A percentile compares a stretch with the other conserved stretches of the same genome.
Conservation (phyloP, 2,113 vertebrate species). For the Sapajus apella region DNA sequence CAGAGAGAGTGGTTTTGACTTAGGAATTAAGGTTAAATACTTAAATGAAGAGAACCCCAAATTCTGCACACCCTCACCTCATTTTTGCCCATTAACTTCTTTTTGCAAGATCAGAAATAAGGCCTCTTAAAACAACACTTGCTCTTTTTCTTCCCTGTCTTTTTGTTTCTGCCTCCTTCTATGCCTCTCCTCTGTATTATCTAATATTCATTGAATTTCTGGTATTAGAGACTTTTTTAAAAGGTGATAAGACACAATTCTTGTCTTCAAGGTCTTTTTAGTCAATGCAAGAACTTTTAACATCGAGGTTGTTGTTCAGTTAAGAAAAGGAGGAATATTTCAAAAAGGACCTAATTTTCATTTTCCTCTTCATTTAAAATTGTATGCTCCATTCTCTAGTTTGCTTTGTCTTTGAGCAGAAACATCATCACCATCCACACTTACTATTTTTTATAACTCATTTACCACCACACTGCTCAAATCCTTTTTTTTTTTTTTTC, state of each 20-base stretch:
- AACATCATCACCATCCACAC: neutral
- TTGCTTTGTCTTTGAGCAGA: neutral
- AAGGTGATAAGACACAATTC: neutral
- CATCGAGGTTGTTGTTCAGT: neutral
- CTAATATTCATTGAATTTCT: neutral
- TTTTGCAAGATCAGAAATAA: neutral
- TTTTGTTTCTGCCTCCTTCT: neutral
- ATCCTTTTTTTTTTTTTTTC: neutral
- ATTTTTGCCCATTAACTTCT: neutral
- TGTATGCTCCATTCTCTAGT: neutral
- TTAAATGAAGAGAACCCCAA: neutral
- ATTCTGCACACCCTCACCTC: neutral
- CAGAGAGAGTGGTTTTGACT: neutral
- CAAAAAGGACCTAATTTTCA: neutral
- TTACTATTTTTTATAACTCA: neutral
- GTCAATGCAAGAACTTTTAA: neutral
- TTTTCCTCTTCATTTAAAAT: neutral
- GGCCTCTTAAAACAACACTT: neutral
- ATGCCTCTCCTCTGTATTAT: neutral
- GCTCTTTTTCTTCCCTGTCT: neutral
- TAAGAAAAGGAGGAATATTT: neutral
- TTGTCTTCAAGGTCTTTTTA: neutral
- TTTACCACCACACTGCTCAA: constrained; percentile 1
- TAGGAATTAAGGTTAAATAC: neutral
- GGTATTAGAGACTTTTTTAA: neutral